Evolutionary conservation across 2,797 vertebrate genomes (phyloP), one percentile per base, ranked within the genome.

Genomic region (Pelochelys cantorii): DNA sequence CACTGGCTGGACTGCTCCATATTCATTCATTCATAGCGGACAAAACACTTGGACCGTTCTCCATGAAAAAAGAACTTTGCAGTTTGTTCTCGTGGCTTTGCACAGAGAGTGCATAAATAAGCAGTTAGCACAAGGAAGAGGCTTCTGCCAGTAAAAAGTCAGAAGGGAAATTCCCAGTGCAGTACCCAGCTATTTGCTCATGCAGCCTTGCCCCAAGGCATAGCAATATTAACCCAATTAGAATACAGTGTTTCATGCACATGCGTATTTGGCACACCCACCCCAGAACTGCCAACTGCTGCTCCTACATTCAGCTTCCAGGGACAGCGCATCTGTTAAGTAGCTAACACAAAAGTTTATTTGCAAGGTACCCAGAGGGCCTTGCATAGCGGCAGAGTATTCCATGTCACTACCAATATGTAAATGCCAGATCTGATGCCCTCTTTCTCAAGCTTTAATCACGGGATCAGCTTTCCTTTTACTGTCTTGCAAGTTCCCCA

Each of bases 181-280:
- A 75, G 91, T 90, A 96, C 96, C 96, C 94, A 95, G 87, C 92
- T 90, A 81, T 92, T 95, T 97, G 95, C 94, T 92, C 84, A 18
- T 55, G 52, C 52, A 68, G 90, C 93, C 83, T 85, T 85, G 60
- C 95, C 94, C 93, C 17, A 23, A 34, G 59, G 74, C 71, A 4
- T 10, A 4, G 71, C 5, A 81, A 83, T 3, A 27, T 52, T 1
- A 11, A 0, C 31, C 12, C 29, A 10, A 65, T 52, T 13, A 52
- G 2, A 56, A 20, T 11, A 18, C 9, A 31, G 34, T 0, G 55
- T 84, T 34, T 74, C 57, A 1, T 3, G 8, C 52, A 71, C 42
- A 34, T 5, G 12, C 25, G 25, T 74, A 62, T 80, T 77, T 60
- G 12, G 18, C 55, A 37, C 31, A 48, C 78, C 11, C 2, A 11